Evolutionary conservation across 35 echinoderm and acorn worm species (phyloP), one percentile per base, ranked within the genome.

Genomic region (Amphiura filiformis): DNA sequence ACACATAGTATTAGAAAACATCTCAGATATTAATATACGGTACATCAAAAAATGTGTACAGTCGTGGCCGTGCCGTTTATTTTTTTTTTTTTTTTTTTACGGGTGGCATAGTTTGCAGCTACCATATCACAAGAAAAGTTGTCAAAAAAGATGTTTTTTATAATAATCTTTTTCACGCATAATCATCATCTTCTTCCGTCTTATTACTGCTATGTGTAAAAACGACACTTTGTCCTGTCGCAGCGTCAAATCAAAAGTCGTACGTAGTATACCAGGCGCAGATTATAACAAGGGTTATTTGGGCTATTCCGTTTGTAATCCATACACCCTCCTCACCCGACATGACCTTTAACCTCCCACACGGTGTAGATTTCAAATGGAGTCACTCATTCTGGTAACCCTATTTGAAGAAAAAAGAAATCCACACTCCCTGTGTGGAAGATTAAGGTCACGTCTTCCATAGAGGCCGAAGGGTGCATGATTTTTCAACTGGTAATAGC

Each of bases 21-120:
- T 70, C 61, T 70, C 61, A 18, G 61, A 70, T 70, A n/a, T n/a
- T n/a, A 70, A 70, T 70, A 70, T 70, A 70, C 61, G 61, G 61
- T 70, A 70, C 61, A 70, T 70, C 61, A 70, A 70, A 70, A 70
- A 70, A 70, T 70, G 61, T 70, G 61, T 70, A 70, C 61, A 70
- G 17, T 70, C 28, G 61, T 70, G 61, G 61, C 61, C 26, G 61
- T 70, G 61, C 61, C 61, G 7, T 26, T 11, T 70, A 30, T n/a
- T 70, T 52, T n/a, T n/a, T n/a, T n/a, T 11, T 52, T 11, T 20
- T 20, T 7, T 11, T 52, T 52, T 52, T 52, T 52, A 52, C 44
- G 44, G 44, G 28, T 11, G 11, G 61, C 61, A 70, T 23, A 70
- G 61, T 70, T 5, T 70, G 61, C 61, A 70, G 61, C 61, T 70